phyloP scores from a whole-genome alignment of 2,797 vertebrate genomes.

The Labroides dimidiatus region DNA sequence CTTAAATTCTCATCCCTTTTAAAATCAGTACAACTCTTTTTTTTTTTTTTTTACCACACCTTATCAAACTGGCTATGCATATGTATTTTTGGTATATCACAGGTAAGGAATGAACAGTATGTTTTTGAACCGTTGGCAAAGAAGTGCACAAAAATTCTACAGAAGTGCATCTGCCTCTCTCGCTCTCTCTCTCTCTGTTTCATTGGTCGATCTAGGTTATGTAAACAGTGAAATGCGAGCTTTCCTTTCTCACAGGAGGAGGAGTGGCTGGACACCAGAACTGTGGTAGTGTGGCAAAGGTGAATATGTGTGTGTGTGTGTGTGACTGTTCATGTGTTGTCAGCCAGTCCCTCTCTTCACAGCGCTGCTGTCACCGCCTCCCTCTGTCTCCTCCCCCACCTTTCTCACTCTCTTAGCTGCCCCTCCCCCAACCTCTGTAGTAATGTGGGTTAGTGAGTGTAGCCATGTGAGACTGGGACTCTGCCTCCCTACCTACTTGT shows the following conservation, averaged over 20 bases:
- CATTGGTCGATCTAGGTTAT: constrained; percentile 59
- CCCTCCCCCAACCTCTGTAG: constrained; percentile 48
- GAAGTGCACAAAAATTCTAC: too few species aligned
- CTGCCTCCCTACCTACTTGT: constrained; percentile 17
- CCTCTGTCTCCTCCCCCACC: constrained; percentile 41
- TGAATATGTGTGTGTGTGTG: constrained; percentile 35
- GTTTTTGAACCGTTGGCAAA: too few species aligned
- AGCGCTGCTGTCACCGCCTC: constrained; percentile 27
- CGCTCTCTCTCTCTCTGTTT: constrained; percentile 4
- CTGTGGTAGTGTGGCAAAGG: constrained; percentile 76
- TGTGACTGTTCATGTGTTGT: constrained; percentile 14
- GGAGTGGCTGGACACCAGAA: constrained; percentile 48
- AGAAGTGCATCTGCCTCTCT: neutral
- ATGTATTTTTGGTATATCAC: too few species aligned
- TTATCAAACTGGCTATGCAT: too few species aligned
- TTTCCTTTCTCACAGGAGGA: constrained; percentile 34
- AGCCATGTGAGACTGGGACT: constrained; percentile 46
- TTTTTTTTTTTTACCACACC: too few species aligned
- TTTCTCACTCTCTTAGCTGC: neutral
- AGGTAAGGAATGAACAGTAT: too few species aligned
- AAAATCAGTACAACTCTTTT: too few species aligned
- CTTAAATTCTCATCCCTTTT: too few species aligned
- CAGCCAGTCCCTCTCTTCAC: constrained; percentile 29
- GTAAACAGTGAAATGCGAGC: constrained; percentile 67
- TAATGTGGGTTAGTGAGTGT: constrained; percentile 56